phyloP scores from a whole-genome alignment of 2,113 vertebrate species.

The Hemiscyllium ocellatum region DNA sequence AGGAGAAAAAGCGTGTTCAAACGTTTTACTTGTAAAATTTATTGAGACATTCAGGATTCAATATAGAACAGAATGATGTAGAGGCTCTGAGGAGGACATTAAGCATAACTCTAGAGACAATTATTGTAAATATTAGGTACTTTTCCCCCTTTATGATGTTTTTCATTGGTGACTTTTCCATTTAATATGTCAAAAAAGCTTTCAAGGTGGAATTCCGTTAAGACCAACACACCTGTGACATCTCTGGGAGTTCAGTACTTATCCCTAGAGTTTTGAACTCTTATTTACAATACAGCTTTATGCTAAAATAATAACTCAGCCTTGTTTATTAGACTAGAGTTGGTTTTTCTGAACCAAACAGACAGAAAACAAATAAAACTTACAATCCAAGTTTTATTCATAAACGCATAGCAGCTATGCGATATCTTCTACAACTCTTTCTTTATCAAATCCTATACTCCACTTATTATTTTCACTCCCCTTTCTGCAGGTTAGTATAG shows the following conservation, averaged over 20 bases:
- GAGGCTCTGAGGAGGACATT: not conserved
- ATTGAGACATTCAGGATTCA: not conserved
- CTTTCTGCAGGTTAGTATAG: not conserved
- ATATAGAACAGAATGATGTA: not conserved
- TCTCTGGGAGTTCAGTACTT: not conserved
- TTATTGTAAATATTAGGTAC: not conserved
- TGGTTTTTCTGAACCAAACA: not conserved
- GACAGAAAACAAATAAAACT: slow-evolving; percentile 2
- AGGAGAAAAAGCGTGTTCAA: not conserved
- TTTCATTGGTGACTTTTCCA: not conserved
- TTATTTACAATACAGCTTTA: slow-evolving; percentile 24
- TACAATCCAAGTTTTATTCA: not conserved
- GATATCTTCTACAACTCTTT: not conserved
- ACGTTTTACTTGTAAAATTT: not conserved
- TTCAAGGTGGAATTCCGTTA: not conserved
- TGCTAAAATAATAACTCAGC: not conserved
- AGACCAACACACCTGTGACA: slow-evolving; percentile 11
- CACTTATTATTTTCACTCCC: not conserved
- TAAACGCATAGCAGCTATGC: not conserved
- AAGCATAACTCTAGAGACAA: not conserved
- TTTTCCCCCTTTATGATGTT: not conserved
- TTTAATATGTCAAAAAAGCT: not conserved
- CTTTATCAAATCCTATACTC: not conserved
- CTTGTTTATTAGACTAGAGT: not conserved
- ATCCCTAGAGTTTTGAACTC: not conserved